Base-by-base conservation (phyloP, 1,140 invertebrate genomes). In the Choristoneura fumiferana region DNA sequence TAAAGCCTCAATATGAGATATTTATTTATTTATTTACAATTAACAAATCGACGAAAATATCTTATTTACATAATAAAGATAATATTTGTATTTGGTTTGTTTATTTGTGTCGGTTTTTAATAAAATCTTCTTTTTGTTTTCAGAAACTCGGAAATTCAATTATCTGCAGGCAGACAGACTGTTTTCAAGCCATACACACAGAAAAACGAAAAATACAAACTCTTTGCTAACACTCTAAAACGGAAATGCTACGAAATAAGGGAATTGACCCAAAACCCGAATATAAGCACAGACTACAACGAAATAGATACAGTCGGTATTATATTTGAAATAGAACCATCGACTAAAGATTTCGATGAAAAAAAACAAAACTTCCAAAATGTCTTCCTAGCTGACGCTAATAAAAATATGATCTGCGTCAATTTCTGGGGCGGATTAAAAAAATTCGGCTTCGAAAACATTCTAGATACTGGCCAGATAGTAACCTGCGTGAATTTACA, bases 401-500 rank as follows among this genome's bases (percentile, higher is more conserved):
- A 91, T 62, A 73, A 75, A 64, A 89, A 89, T 73, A 86, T 92
- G 39, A 79, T 94, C 13, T 91, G 91, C 36, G 76, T 94, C 36
- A 91, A 92, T 66, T 93, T 94, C 67, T 92, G 91, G 90, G 91
- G 92, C 33, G 91, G 92, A 0, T 67, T 94, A 12, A 84, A 90
- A 57, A 88, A 90, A 17, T 92, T 91, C 71, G 92, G 92, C 0
- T 92, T 91, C 55, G 79, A 92, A 56, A 92, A 92, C 59, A 86
- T 92, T 36, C 65, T 94, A 10, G 88, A 90, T 12, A 78, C 84
- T 4, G 92, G 92, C 1, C 87, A 92, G 58, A 60, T 91, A n/a
- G 62, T 94, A 0, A 87, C 91, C 1, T 91, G 92, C 60, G 83
- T 81, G 4, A 95, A 95, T 91, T 89, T 95, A 36, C 92, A 93